Evolutionary conservation across 2,797 vertebrate species (phyloP).

Genomic region (Halcyon leucocephala): DNA sequence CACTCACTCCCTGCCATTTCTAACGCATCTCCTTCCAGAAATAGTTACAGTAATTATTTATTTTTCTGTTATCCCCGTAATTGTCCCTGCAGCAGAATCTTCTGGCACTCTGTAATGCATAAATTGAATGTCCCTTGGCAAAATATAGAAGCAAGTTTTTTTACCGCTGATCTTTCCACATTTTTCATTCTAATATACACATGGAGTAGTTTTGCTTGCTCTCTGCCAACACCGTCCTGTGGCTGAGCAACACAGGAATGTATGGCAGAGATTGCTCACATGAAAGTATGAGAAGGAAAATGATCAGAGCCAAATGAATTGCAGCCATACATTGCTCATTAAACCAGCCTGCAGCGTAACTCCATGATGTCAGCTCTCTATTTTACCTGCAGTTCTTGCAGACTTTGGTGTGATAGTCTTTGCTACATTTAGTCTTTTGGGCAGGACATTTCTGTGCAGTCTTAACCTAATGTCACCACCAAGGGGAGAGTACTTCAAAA

Average conservation of each 20-base stretch:
- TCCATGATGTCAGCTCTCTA: not conserved
- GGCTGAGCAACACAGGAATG: constrained; percentile 34
- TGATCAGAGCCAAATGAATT: not conserved
- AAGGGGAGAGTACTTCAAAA: not conserved
- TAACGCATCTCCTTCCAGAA: not conserved
- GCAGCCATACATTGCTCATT: not conserved
- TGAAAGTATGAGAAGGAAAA: constrained; percentile 69
- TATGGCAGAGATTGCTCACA: constrained; percentile 13
- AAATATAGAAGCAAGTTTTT: not conserved
- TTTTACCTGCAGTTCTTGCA: not conserved
- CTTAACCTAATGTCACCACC: not conserved
- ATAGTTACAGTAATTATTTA: not conserved
- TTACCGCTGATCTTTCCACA: constrained; percentile 8
- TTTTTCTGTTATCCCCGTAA: not conserved
- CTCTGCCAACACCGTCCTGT: not conserved
- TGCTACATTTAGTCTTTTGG: not conserved
- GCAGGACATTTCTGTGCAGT: not conserved
- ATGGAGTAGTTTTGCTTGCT: not conserved
- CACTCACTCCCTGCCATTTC: not conserved
- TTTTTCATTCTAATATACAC: constrained; percentile 22
- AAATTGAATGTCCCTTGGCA: constrained; percentile 13
- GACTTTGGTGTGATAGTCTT: not conserved
- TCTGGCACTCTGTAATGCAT: not conserved
- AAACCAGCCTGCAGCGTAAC: not conserved
- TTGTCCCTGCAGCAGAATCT: not conserved